Evolutionary conservation across 2,888 invertebrate genomes (phyloP).

Genomic region (Tipula lateralis): DNA sequence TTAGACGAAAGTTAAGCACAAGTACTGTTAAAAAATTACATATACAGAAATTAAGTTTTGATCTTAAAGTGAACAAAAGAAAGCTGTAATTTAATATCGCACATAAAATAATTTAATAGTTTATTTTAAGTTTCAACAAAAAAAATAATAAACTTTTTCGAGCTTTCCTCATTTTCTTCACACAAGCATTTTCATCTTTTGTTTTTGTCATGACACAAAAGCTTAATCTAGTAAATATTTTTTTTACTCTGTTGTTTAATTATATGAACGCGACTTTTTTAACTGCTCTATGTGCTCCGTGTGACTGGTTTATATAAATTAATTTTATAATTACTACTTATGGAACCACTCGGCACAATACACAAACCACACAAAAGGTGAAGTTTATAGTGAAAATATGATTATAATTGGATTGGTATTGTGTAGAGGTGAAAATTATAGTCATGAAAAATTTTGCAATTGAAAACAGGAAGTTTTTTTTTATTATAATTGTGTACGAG

Average conservation of each 20-base stretch:
- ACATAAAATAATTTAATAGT: constrained; percentile 19
- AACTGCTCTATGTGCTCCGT: neutral
- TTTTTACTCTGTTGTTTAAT: neutral
- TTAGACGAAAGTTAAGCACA: neutral
- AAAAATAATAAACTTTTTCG: neutral
- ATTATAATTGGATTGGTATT: neutral
- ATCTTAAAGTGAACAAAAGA: neutral
- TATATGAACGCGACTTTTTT: neutral
- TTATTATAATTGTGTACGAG: neutral
- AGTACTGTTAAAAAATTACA: neutral
- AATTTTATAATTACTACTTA: constrained; percentile 11
- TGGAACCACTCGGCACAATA: neutral
- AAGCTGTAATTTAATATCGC: constrained; percentile 1
- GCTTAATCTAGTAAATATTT: neutral
- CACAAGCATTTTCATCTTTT: neutral
- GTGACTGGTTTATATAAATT: neutral
- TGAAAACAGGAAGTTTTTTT: neutral
- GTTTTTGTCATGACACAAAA: too few species aligned
- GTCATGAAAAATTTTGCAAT: neutral
- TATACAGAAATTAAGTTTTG: neutral
- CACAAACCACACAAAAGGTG: neutral
- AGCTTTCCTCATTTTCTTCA: neutral
- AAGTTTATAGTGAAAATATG: neutral
- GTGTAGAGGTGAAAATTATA: neutral
- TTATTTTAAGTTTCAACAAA: neutral